Evolutionary conservation across 2,888 invertebrate species (phyloP), one percentile per base, ranked within the genome.

Genomic region (Ypsolopha sequella): DNA sequence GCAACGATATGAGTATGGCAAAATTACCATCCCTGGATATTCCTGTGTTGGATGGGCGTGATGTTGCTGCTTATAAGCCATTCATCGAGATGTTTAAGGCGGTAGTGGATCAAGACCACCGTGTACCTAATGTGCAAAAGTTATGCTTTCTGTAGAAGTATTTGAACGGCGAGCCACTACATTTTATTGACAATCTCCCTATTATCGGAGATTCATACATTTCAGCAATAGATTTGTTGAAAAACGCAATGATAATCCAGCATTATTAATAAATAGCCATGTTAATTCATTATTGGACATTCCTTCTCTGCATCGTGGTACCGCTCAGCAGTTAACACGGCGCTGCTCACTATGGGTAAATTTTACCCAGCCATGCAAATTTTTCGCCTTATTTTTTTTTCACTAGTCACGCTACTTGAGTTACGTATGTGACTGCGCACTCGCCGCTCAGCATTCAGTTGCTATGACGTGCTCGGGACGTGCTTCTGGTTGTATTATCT

Each of bases 21-120:
- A 36, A 36, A 9, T 36, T 36, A 9, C 36, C 36, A 6, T 6
- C 36, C 9, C 36, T 36, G 9, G 36, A 36, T 9, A 36, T 36
- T 7, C 36, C 36, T 9, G 36, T 36, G 36, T 41, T 41, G 11
- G 41, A 41, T 13, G 41, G 41, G 1, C 9, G 41, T 9, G 41
- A 41, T 7, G 6, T 41, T 13, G n/a, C 41, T 6, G 41, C 41
- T 2, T 41, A 41, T 13, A 4, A 10, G 1, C 41, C 41, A 7
- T 41, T 41, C 11, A 53, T 52, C 51, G 43, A 57, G 54, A 48
- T 51, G 45, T 53, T 51, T 41, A 13, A 44, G 9, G 51, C 53
- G 8, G 11, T 53, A 1, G 49, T 53, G 1, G 41, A 49, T 36
- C n/a, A 35, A 9, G 50, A 53, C 41, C 3, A 10, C 6, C 14